These are phyloP conservation scores for Arenaria interpres DNA, from an alignment of 2,113 vertebrate species.

Conservation along the genomic window DNA sequence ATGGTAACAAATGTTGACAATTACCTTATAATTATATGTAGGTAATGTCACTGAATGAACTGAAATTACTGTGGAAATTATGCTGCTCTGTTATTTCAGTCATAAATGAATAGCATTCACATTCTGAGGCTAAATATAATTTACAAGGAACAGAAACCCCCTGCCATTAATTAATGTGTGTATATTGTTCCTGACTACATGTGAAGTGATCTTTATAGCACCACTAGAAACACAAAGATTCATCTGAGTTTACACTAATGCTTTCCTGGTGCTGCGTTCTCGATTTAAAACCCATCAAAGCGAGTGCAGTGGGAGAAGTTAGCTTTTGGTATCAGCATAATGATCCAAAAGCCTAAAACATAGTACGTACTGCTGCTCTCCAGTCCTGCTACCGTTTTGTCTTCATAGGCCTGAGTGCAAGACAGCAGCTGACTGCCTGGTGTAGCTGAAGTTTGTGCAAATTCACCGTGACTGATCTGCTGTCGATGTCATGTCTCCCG, in stretches of 20 bases:
- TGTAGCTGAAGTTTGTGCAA: neutral
- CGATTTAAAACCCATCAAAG: neutral
- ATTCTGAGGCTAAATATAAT: constrained; percentile 68
- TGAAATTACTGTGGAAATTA: constrained; percentile 80
- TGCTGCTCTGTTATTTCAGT: constrained; percentile 70
- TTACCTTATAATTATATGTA: constrained; percentile 81
- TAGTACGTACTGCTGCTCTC: neutral
- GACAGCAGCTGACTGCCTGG: neutral
- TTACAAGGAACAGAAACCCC: constrained; percentile 55
- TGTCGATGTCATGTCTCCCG: neutral
- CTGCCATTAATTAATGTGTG: constrained; percentile 51
- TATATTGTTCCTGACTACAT: neutral
- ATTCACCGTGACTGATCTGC: neutral
- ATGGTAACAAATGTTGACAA: constrained; percentile 77
- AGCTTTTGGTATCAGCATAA: neutral
- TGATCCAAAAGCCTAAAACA: neutral
- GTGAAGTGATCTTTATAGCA: constrained; percentile 43
- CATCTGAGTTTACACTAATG: neutral
- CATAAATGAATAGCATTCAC: constrained; percentile 63
- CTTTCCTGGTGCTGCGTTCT: neutral
- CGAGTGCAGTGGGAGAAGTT: neutral
- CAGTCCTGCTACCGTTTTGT: neutral
- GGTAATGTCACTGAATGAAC: constrained; percentile 81
- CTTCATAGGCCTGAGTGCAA: neutral
- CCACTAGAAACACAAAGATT: constrained; percentile 19